Conservation (phyloP, 2,797 vertebrate genomes). For the Staurois parvus region DNA sequence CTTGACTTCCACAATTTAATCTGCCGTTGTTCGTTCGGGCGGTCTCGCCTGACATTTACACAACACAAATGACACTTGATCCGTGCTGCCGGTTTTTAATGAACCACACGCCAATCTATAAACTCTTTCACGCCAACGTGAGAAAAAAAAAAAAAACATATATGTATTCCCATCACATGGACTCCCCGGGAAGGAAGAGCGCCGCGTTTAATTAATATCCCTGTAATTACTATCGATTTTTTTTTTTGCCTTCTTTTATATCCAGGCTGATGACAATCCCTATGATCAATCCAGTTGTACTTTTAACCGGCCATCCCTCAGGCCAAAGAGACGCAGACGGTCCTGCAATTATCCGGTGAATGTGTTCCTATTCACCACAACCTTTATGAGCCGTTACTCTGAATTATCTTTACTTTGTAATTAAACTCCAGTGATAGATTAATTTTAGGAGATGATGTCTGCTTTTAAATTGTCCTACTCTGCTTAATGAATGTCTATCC, state of each 20-base stretch:
- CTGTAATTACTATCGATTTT: constrained; percentile 78
- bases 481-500: not conserved
- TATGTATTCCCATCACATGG: constrained; percentile 65
- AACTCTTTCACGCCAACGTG: constrained; percentile 3
- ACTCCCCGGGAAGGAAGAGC: not conserved
- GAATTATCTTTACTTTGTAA: not conserved
- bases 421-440: not conserved
- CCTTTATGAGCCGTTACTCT: not conserved
- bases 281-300: constrained; percentile 67
- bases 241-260: not conserved
- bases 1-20: not conserved
- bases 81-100: constrained; percentile 15
- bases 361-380: not conserved
- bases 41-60: constrained; percentile 6
- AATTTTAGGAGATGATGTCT: not conserved
- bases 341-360: constrained; percentile 42
- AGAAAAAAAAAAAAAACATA: not conserved
- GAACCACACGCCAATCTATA: constrained; percentile 21
- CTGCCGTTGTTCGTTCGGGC: not conserved
- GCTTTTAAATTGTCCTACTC: constrained; percentile 15
- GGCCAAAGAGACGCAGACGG: constrained; percentile 68
- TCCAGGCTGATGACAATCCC: constrained; percentile 73
- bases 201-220: constrained; percentile 76
- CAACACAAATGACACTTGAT: not conserved
- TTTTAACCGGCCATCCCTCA: constrained; percentile 65